A percentile compares a stretch with the other conserved stretches of the same genome.
Evolutionary conservation across 2,797 vertebrate species (phyloP).

Genomic region (Dendrocincla fuliginosa): DNA sequence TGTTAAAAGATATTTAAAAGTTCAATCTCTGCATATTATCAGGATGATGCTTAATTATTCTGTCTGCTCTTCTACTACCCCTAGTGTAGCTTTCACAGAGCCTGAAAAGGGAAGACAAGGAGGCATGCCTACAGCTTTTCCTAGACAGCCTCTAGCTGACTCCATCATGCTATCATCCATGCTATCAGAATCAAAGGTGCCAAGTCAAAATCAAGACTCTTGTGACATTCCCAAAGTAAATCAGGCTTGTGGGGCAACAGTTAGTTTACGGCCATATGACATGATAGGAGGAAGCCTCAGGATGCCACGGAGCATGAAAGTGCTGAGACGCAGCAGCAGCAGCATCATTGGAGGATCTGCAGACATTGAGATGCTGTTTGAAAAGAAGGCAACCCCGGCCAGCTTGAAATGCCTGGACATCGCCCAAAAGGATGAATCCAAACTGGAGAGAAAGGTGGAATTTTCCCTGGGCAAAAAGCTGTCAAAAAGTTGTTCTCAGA

Average conservation of each 20-base stretch:
- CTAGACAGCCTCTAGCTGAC: slow-evolving; percentile 86
- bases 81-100: slow-evolving; percentile 99
- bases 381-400: slow-evolving; percentile 82
- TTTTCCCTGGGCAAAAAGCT: slow-evolving; percentile 82
- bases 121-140: slow-evolving; percentile 89
- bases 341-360: slow-evolving; percentile 80
- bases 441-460: slow-evolving; percentile 75
- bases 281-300: slow-evolving; percentile 82
- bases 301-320: slow-evolving; percentile 80
- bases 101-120: slow-evolving; percentile 89
- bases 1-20: slow-evolving; percentile 29
- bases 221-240: slow-evolving; percentile 86
- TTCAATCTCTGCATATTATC: slow-evolving; percentile 69
- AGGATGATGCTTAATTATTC: slow-evolving; percentile 89
- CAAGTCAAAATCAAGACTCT: slow-evolving; percentile 85
- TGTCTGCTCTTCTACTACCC: slow-evolving; percentile 91
- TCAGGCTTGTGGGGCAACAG: slow-evolving; percentile 79
- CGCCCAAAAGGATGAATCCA: slow-evolving; percentile 70
- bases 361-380: slow-evolving; percentile 83
- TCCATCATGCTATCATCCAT: slow-evolving; percentile 88
- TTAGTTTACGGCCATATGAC: slow-evolving; percentile 80
- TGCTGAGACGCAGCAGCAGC: slow-evolving; percentile 84
- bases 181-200: slow-evolving; percentile 89
- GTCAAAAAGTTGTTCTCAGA: slow-evolving; percentile 87
- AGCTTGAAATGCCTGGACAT: slow-evolving; percentile 76